Percentiles rank a stretch among this genome's conserved stretches.
Evolutionary conservation across 2,113 vertebrate species (phyloP).

Genomic region (Phoxinus phoxinus): DNA sequence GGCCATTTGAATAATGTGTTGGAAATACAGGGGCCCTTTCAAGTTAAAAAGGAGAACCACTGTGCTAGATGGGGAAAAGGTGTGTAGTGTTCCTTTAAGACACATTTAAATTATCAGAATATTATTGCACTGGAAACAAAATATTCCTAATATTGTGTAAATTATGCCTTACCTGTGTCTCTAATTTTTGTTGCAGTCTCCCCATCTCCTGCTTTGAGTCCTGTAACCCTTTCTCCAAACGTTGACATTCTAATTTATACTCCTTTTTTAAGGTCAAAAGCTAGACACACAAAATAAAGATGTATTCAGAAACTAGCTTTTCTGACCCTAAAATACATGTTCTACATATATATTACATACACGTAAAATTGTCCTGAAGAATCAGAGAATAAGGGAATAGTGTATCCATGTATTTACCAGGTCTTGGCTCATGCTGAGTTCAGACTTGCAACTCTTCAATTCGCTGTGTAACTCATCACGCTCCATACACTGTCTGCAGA

Average conservation of each 20-base stretch:
- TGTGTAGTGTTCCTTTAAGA: too few species aligned
- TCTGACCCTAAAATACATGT: background rate
- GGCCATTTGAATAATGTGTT: too few species aligned
- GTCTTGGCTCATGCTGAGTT: slow-evolving; percentile 60
- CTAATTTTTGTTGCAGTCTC: slow-evolving; percentile 60
- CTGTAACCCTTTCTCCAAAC: slow-evolving; percentile 61
- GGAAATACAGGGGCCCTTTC: too few species aligned
- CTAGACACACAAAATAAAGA: slow-evolving; percentile 49
- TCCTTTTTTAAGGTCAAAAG: slow-evolving; percentile 63
- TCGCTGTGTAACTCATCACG: slow-evolving; percentile 66
- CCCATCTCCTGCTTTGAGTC: slow-evolving; percentile 60
- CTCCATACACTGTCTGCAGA: slow-evolving; percentile 68
- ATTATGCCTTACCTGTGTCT: slow-evolving; percentile 48
- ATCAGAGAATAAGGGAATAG: background rate
- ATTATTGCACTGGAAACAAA: background rate
- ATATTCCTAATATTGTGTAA: background rate
- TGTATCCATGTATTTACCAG: slow-evolving; percentile 26
- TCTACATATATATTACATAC: background rate
- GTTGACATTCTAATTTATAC: slow-evolving; percentile 63
- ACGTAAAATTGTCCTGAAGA: background rate
- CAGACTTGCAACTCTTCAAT: slow-evolving; percentile 62
- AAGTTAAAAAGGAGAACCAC: too few species aligned
- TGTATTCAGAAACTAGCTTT: background rate
- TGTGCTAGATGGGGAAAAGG: too few species aligned
- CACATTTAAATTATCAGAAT: too few species aligned